phyloP scores from a whole-genome alignment of 2,888 invertebrate genomes.

The Hipparchia sbordonii region DNA sequence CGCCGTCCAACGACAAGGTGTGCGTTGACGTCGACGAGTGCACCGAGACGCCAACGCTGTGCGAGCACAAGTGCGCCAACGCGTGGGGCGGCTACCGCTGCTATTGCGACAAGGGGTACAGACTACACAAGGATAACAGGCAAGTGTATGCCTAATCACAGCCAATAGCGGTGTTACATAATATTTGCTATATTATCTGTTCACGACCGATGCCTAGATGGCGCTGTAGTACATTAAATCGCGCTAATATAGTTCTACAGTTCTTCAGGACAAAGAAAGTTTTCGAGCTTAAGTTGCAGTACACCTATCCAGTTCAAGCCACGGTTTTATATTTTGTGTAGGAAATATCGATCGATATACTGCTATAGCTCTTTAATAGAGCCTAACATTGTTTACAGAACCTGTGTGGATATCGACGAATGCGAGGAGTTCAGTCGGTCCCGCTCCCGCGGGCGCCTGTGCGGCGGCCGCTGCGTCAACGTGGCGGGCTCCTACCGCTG shows the following conservation, averaged over 20 bases:
- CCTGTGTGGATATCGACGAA: constrained; percentile 90
- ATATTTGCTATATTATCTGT: no score
- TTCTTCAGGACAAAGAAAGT: no score
- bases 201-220: no score
- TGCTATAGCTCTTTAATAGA: no score
- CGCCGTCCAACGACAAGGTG: constrained; percentile 74
- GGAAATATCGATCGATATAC: no score
- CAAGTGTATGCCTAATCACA: constrained; percentile 46
- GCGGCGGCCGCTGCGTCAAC: constrained; percentile 91
- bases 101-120: constrained; percentile 93
- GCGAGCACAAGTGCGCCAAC: constrained; percentile 95
- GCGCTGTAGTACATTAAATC: no score
- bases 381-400: constrained; percentile 61
- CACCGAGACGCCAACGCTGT: constrained; percentile 75
- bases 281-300: no score
- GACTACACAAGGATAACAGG: constrained; percentile 88
- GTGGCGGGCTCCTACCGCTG: constrained; percentile 95
- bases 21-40: constrained; percentile 89
- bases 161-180: no score
- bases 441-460: constrained; percentile 85
- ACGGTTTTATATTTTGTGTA: no score
- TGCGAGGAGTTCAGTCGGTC: constrained; percentile 75
- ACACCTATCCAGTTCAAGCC: no score
- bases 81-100: constrained; percentile 96
- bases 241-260: no score